A percentile compares a stretch with the other conserved stretches of the same genome.
These are phyloP conservation scores for Accipiter virgatus DNA, from an alignment of 2,113 vertebrate species.

Conservation along the genomic window DNA sequence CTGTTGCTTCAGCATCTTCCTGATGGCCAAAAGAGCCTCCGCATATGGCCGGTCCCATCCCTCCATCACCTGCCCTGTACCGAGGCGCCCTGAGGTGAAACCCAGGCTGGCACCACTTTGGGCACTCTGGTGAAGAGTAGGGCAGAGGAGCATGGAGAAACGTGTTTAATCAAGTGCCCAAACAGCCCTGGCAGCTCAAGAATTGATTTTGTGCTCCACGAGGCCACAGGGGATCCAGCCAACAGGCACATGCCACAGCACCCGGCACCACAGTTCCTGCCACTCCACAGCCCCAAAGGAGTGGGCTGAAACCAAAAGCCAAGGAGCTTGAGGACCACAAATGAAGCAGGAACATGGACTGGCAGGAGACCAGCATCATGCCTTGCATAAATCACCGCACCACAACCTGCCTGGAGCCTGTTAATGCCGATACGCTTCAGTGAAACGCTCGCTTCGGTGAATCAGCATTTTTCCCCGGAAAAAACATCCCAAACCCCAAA, in stretches of 20 bases:
- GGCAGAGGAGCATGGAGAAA: neutral
- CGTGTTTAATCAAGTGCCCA: neutral
- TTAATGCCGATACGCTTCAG: fast-evolving
- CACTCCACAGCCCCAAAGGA: neutral
- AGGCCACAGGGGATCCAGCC: neutral
- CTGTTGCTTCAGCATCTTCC: neutral
- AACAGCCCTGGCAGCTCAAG: neutral
- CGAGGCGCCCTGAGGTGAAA: neutral
- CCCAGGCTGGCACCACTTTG: neutral
- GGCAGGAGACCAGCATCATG: neutral
- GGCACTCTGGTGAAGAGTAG: neutral
- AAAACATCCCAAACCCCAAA: neutral
- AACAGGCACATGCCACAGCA: neutral
- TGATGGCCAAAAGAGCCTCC: fast-evolving
- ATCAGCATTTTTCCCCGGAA: neutral
- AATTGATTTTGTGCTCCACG: neutral
- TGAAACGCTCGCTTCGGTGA: fast-evolving
- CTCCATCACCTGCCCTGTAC: neutral
- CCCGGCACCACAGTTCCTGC: fast-evolving
- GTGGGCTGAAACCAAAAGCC: neutral
- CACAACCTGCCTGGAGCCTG: neutral
- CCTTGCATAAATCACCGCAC: neutral
- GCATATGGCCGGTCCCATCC: fast-evolving
- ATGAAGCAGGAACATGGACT: neutral
- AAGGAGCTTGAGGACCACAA: neutral